Percentiles rank a stretch among this genome's conserved stretches.
Conservation (phyloP, 2,888 invertebrate species). For the Thera obeliscata region DNA sequence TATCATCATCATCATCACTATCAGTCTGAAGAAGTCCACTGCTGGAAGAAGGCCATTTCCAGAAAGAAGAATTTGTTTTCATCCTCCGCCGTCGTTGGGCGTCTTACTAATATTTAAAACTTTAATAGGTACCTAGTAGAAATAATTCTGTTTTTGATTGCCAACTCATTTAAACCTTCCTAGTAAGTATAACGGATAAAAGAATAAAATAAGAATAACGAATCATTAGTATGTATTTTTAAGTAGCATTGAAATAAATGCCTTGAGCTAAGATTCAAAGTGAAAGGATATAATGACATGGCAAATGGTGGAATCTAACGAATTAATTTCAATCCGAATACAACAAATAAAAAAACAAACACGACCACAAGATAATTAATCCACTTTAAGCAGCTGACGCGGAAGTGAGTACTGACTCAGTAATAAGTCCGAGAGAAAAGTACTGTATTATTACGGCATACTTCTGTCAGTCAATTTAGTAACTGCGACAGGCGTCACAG, state of each 20-base stretch:
- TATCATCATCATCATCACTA: no score
- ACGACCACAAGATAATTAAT: slow-evolving; percentile 36
- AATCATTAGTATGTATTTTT: neutral
- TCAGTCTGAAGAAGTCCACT: no score
- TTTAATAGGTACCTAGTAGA: no score
- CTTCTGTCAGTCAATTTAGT: neutral
- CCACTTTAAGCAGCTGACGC: slow-evolving; percentile 42
- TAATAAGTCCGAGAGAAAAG: slow-evolving; percentile 8
- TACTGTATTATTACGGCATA: slow-evolving; percentile 5
- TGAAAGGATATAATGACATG: slow-evolving; percentile 31
- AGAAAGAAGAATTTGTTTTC: no score
- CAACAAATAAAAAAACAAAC: slow-evolving; percentile 5
- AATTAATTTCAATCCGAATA: slow-evolving; percentile 35
- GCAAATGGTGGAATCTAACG: slow-evolving; percentile 32
- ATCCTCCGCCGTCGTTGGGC: no score
- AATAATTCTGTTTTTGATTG: no score
- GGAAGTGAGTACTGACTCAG: slow-evolving; percentile 31
- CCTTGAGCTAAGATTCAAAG: slow-evolving; percentile 34
- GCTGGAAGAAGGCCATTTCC: no score
- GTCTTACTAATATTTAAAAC: no score
- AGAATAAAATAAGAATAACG: no score
- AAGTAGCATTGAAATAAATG: slow-evolving; percentile 21
- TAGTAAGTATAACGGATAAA: neutral
- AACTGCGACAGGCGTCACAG: neutral
- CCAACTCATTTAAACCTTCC: no score